Evolutionary conservation across 1,140 invertebrate species (phyloP).

Genomic region (Cephus cinctus): DNA sequence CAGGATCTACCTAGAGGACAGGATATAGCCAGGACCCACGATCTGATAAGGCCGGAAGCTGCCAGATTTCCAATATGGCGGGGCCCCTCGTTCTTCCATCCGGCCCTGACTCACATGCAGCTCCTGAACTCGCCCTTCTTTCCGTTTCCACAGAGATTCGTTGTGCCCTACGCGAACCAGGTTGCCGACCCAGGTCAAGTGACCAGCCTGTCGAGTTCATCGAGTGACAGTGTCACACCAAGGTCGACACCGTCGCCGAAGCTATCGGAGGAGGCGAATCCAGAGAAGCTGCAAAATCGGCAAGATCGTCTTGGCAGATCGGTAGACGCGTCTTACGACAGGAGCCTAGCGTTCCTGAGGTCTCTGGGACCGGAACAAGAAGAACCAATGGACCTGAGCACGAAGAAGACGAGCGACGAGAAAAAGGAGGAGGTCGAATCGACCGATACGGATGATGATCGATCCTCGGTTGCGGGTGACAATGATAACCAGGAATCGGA

Average conservation of each 20-base stretch:
- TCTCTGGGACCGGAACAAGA: constrained; percentile 58
- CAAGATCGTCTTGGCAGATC: constrained; percentile 7
- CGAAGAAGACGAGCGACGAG: constrained; percentile 60
- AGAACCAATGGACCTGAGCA: constrained; percentile 75
- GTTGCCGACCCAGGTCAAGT: constrained; percentile 30
- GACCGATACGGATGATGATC: constrained; percentile 48
- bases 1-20: constrained; percentile 24
- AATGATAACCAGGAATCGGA: constrained; percentile 31
- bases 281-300: constrained; percentile 14
- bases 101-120: constrained; percentile 46
- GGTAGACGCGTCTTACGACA: constrained; percentile 31
- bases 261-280: constrained; percentile 9
- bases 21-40: constrained; percentile 30
- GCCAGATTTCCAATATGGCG: constrained; percentile 47
- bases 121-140: constrained; percentile 46
- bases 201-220: constrained; percentile 38
- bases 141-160: constrained; percentile 45
- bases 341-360: constrained; percentile 43
- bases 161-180: constrained; percentile 48
- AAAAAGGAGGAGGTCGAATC: constrained; percentile 18
- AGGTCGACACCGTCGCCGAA: constrained; percentile 46
- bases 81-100: constrained; percentile 43
- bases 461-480: constrained; percentile 45
- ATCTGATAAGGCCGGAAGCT: constrained; percentile 41
- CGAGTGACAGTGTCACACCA: constrained; percentile 44